These are phyloP conservation scores for Epiblema foenella DNA, from an alignment of 2,888 invertebrate species.

Conservation along the genomic window DNA sequence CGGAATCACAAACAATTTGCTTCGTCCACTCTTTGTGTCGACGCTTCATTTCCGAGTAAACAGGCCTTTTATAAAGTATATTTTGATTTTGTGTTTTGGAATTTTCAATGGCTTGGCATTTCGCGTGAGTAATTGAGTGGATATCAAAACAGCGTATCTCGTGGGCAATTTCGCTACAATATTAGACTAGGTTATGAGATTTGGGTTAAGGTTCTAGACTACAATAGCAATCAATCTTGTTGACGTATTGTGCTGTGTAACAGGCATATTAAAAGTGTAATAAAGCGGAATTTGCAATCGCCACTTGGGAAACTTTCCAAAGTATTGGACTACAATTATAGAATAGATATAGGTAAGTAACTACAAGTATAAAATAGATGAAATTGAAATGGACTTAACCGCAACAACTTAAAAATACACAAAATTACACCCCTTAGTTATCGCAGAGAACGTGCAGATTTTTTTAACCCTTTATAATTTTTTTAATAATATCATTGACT, in stretches of 20 bases:
- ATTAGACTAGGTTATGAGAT: not conserved
- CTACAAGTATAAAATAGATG: no score
- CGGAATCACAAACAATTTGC: conserved; percentile 40
- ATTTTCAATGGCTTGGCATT: conserved; percentile 30
- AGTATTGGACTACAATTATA: no score
- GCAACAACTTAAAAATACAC: no score
- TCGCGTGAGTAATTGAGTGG: conserved; percentile 21
- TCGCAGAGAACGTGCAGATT: no score
- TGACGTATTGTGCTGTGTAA: not conserved
- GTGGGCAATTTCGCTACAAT: not conserved
- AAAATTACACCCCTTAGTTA: no score
- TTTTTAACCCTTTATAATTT: no score
- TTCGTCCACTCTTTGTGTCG: conserved; percentile 38
- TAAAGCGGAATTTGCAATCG: not conserved
- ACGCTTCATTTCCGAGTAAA: conserved; percentile 25
- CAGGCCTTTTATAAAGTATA: conserved; percentile 35
- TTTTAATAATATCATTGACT: no score
- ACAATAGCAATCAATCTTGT: not conserved
- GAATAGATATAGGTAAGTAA: no score
- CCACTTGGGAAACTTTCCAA: not conserved
- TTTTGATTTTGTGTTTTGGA: conserved; percentile 32
- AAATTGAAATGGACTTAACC: no score
- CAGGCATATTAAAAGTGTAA: not conserved
- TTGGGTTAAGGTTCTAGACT: not conserved
- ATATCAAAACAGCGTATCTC: conserved; percentile 16